Base-by-base conservation (phyloP, 2,797 vertebrate species). In the Lagocephalus sceleratus region DNA sequence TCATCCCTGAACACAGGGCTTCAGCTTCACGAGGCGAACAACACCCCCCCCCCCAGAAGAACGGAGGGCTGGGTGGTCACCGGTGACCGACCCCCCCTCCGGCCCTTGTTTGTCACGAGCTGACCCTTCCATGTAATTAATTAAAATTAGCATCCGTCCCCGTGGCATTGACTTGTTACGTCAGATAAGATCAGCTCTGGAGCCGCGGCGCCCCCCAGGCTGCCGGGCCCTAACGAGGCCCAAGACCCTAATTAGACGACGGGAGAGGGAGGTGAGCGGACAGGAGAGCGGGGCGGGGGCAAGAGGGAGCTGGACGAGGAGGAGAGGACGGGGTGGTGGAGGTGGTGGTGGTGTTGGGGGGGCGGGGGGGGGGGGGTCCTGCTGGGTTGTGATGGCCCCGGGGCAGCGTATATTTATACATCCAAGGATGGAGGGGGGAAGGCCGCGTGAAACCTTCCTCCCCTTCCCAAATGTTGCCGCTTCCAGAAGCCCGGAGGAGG, bases 141-240 rank as follows among this genome's bases (percentile, higher is more conserved):
- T 92, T 91, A 90, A 91, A 91, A 91, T 91, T 90, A 91, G 86
- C 88, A 90, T 89, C 85, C 71, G 75, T 90, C 89, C 89, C 90
- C 79, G 75, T 82, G 88, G 87, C 90, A 90, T 83, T 88, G 90
- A 91, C 88, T 91, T 90, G 87, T 91, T 91, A 91, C 86, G 84
- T 92, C 90, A 82, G 86, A 88, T 88, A 66, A 83, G 91, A 92
- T 92, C 90, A 92, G 84, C 87, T 85, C 84, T 90, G 79, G 84
- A 88, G 71, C 84, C 83, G 73, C 69, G 3, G 20, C 76, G 78
- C 77, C 87, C 80, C 62, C 7, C 19, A 75, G 85, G 82, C 76
- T 70, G 76, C 75, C 7, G 76, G 76, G 86, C 74, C 85, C 75
- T 90, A 90, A 92, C 85, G 39, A 91, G 88, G 82, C 85, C 84